These are phyloP conservation scores for Otus sunia DNA, from an alignment of 2,113 vertebrate genomes.

Conservation along the genomic window DNA sequence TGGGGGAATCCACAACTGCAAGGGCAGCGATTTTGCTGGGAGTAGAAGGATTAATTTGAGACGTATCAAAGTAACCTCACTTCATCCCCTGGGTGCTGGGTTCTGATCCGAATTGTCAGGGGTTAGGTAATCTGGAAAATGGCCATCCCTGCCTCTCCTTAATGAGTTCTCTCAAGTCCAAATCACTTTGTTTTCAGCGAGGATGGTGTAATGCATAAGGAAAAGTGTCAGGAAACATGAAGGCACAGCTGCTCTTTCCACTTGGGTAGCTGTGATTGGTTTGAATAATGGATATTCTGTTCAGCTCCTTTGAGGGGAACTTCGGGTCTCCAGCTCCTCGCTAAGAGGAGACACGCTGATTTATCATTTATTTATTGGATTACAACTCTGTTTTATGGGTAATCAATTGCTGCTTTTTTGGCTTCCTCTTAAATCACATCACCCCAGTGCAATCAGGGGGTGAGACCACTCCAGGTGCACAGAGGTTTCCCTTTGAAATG, in stretches of 20 bases:
- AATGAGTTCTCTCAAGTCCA: neutral
- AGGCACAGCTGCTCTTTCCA: conserved; percentile 52
- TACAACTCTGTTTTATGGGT: neutral
- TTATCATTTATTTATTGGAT: conserved; percentile 66
- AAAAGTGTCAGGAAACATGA: conserved; percentile 25
- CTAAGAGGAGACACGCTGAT: neutral
- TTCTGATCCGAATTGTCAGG: neutral
- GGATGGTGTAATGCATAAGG: neutral
- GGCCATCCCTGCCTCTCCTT: neutral
- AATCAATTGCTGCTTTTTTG: conserved; percentile 33
- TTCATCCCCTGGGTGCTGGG: neutral
- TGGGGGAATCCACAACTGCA: neutral
- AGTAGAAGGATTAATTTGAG: neutral
- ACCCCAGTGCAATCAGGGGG: neutral
- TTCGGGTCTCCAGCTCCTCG: neutral
- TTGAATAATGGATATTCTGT: conserved; percentile 52
- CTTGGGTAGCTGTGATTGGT: neutral
- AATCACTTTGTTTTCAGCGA: neutral
- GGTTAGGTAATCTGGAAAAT: neutral
- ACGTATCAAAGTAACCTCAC: neutral
- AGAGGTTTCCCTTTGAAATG: neutral
- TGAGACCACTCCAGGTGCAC: neutral
- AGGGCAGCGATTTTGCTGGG: neutral
- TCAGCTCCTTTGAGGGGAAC: neutral
- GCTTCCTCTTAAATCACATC: conserved; percentile 18